These are phyloP conservation scores for Cerastis rubricosa DNA, from an alignment of 2,888 invertebrate species.

Conservation along the genomic window DNA sequence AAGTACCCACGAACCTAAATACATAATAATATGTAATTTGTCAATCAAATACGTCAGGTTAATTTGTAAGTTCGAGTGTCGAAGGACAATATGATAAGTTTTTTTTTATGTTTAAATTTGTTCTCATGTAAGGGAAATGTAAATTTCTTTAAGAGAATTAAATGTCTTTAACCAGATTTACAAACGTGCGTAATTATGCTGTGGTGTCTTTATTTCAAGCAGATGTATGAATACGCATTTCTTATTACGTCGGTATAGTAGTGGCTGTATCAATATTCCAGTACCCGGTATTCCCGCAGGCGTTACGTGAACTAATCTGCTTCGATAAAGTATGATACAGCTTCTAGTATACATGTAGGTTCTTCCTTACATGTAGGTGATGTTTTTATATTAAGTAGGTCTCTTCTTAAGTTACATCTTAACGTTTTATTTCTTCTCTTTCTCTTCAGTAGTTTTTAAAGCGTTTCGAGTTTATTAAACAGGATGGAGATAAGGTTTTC, in stretches of 20 bases:
- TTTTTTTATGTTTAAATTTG: too few species aligned
- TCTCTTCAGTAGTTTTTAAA: not conserved
- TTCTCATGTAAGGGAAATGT: too few species aligned
- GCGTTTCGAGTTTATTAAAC: not conserved
- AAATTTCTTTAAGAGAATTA: too few species aligned
- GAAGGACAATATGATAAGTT: too few species aligned
- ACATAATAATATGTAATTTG: too few species aligned
- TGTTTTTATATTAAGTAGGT: not conserved
- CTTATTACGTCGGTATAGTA: not conserved
- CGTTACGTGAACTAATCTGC: constrained; percentile 23
- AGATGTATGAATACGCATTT: constrained; percentile 1
- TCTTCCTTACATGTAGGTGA: not conserved
- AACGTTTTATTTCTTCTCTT: not conserved
- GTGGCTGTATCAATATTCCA: constrained; percentile 41
- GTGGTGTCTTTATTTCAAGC: not conserved
- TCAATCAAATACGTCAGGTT: too few species aligned
- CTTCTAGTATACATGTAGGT: not conserved
- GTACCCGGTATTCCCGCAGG: constrained; percentile 29
- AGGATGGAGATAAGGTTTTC: not conserved
- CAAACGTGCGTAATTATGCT: not conserved
- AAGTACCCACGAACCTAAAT: too few species aligned
- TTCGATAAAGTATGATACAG: constrained; percentile 9
- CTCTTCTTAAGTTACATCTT: not conserved
- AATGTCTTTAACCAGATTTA: not conserved
- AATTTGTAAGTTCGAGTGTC: too few species aligned